phyloP scores from a whole-genome alignment of 2,888 invertebrate species.

The Macropis europaea region DNA sequence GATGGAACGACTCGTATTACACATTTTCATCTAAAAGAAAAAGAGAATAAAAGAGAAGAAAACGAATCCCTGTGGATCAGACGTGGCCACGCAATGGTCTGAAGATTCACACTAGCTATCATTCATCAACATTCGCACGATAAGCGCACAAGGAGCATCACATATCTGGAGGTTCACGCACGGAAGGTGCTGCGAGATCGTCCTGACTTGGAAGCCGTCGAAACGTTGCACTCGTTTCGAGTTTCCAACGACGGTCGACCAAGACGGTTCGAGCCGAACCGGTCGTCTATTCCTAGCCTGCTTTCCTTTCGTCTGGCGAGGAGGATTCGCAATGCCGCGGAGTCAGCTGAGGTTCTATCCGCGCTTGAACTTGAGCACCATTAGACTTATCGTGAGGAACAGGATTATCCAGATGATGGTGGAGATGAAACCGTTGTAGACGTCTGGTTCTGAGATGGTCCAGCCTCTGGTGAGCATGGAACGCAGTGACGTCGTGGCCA shows the following conservation, averaged over 20 bases:
- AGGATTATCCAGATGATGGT: conserved; percentile 92
- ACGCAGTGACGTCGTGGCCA: conserved; percentile 95
- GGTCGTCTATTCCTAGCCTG: background rate
- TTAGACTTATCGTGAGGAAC: conserved; percentile 89
- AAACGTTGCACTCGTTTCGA: background rate
- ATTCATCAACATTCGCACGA: conserved; percentile 12
- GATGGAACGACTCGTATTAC: too few relatives aligned
- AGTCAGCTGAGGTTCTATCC: conserved; percentile 81
- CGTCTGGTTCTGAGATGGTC: conserved; percentile 89
- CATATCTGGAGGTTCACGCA: conserved; percentile 44
- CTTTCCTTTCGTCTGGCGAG: background rate
- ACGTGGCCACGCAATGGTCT: background rate
- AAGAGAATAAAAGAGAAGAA: background rate
- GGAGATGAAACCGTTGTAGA: conserved; percentile 93
- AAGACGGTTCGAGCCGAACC: background rate
- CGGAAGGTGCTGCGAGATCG: conserved; percentile 39
- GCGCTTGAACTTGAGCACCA: conserved; percentile 90
- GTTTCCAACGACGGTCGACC: background rate
- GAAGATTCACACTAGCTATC: conserved; percentile 5
- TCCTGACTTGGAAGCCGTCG: conserved; percentile 10
- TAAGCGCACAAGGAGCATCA: conserved; percentile 50
- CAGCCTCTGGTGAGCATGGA: conserved; percentile 94
- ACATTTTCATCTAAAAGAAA: conserved; percentile 20
- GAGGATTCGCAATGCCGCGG: background rate
- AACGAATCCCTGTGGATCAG: conserved; percentile 1